A percentile compares a stretch with the other conserved stretches of the same genome.
Evolutionary conservation across 2,888 invertebrate species (phyloP).

Genomic region (Plutella xylostella): DNA sequence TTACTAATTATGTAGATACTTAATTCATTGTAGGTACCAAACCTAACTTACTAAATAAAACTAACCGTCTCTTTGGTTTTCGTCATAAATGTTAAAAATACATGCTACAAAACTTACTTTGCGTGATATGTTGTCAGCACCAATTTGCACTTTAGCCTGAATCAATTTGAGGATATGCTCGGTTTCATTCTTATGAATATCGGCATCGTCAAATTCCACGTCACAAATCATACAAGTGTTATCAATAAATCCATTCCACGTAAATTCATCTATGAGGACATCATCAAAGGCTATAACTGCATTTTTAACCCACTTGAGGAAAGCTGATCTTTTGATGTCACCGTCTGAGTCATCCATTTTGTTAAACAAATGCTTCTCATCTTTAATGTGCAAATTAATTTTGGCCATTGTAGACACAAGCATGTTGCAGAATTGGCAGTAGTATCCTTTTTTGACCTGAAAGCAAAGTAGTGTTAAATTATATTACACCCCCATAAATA

Average conservation of each 20-base stretch:
- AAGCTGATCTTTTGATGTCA: conserved; percentile 19
- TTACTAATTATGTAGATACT: too few species aligned
- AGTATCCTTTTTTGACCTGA: conserved; percentile 42
- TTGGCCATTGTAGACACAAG: conserved; percentile 30
- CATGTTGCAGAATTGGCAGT: conserved; percentile 38
- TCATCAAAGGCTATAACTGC: conserved; percentile 28
- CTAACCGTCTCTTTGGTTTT: too few species aligned
- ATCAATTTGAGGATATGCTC: conserved; percentile 35
- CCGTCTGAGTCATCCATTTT: conserved; percentile 19
- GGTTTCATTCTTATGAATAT: conserved; percentile 27
- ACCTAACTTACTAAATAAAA: too few species aligned
- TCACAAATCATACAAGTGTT: conserved; percentile 38
- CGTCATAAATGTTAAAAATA: too few species aligned
- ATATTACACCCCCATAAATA: too few species aligned
- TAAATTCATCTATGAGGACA: conserved; percentile 27
- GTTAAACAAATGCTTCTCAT: conserved; percentile 26
- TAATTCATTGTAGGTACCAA: too few species aligned
- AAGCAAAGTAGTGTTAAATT: conserved; percentile 16
- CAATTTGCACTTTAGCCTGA: conserved; percentile 29
- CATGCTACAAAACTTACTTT: too few species aligned
- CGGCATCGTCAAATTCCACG: conserved; percentile 30
- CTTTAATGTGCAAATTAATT: conserved; percentile 32
- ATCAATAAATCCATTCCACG: conserved; percentile 40
- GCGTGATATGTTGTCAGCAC: conserved; percentile 28
- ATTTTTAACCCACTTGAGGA: conserved; percentile 13